Percentiles rank a stretch among this genome's conserved stretches.
These are phyloP conservation scores for Chironomus tentans DNA, from an alignment of 2,888 invertebrate species.

Conservation along the genomic window DNA sequence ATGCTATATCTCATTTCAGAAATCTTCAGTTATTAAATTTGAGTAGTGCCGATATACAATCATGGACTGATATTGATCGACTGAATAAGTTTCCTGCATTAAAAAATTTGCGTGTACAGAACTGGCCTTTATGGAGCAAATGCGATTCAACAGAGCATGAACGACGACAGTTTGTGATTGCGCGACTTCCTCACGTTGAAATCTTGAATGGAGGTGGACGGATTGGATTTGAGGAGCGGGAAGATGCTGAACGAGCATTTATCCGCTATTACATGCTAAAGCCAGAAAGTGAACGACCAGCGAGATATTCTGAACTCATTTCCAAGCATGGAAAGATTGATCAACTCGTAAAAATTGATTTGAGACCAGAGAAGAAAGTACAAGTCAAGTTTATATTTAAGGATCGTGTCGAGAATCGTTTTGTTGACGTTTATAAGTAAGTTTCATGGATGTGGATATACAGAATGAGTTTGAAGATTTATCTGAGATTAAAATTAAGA, in stretches of 20 bases:
- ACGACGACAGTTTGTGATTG: constrained; percentile 75
- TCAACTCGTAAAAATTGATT: constrained; percentile 79
- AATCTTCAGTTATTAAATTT: constrained; percentile 71
- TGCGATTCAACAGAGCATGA: constrained; percentile 83
- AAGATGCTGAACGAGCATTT: constrained; percentile 87
- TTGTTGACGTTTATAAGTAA: constrained; percentile 63
- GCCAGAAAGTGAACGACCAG: constrained; percentile 71
- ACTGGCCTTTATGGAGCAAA: constrained; percentile 65
- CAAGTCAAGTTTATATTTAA: constrained; percentile 78
- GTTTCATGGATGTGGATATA: not conserved
- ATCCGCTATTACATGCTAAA: constrained; percentile 86
- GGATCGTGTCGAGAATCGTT: constrained; percentile 60
- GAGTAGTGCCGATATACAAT: constrained; percentile 70
- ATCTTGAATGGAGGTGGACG: constrained; percentile 83
- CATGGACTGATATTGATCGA: constrained; percentile 85
- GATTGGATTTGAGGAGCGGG: constrained; percentile 75
- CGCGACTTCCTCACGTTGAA: constrained; percentile 74
- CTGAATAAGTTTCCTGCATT: constrained; percentile 74
- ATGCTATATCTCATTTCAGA: not conserved
- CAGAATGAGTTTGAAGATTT: too few relatives aligned
- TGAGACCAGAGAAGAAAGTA: constrained; percentile 77
- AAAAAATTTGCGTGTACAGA: constrained; percentile 68
- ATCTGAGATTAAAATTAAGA: too few relatives aligned
- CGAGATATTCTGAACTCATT: constrained; percentile 66
- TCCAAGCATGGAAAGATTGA: constrained; percentile 81